Conservation (phyloP, 1,140 invertebrate species). For the Zaprionus africanus region DNA sequence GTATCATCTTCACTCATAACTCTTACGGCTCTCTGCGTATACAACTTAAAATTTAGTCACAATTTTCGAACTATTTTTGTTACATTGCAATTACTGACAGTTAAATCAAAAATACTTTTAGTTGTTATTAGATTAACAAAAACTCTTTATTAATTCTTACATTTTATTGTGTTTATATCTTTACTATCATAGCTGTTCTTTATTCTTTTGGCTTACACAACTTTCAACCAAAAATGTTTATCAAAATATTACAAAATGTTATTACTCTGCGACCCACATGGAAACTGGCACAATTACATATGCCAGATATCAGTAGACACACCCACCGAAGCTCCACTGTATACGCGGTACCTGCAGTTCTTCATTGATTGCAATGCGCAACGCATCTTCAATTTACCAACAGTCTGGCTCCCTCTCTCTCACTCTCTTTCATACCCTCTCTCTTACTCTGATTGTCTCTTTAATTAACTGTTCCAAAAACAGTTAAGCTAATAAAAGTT, state of each 20-base stretch:
- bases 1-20: no score
- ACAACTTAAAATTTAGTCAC: neutral
- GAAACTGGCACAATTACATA: constrained; percentile 11
- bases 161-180: neutral
- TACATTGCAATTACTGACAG: neutral
- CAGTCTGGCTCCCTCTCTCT: neutral
- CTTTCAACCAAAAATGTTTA: neutral
- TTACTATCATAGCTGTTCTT: neutral
- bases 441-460: constrained; percentile 1
- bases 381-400: constrained; percentile 39
- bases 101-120: neutral
- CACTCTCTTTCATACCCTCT: constrained; percentile 1
- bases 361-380: constrained; percentile 45
- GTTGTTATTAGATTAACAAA: neutral
- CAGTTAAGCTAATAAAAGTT: neutral
- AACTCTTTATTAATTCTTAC: neutral
- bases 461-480: constrained; percentile 54
- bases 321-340: constrained; percentile 53
- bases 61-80: neutral
- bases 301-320: neutral
- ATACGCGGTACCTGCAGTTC: constrained; percentile 43
- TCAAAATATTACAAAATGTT: constrained; percentile 6
- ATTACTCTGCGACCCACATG: constrained; percentile 15
- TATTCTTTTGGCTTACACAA: constrained; percentile 17
- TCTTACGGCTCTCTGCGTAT: neutral